Base-by-base conservation (phyloP, 2,113 vertebrate genomes). In the Zosterops hypoxanthus region DNA sequence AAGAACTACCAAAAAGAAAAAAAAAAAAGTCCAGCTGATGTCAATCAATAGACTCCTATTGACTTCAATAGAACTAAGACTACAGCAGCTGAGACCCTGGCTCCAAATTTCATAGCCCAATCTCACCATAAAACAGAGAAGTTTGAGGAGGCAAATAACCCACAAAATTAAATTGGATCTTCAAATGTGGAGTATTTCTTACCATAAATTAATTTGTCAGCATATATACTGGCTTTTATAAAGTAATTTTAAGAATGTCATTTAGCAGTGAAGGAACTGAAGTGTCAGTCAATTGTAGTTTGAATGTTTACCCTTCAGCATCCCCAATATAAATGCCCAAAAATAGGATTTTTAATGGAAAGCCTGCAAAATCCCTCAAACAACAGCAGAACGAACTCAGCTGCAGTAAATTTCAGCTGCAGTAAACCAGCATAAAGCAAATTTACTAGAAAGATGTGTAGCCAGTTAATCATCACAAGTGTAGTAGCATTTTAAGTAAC, bases 391-490 rank as follows among this genome's bases (percentile, higher is more conserved):
- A 95, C 8, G 63, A 75, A 78, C 52, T 80, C 26, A 82, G 11
- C 26, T 61, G 59, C 36, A 61, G 25, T 61, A 61, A 61, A 61
- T 63, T 59, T 82, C 22, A 82, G 11, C 29, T 82, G 44, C 82
- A 70, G 29, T 71, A 73, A 70, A 82, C 24, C 9, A 84, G 28
- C 31, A 59, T 63, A 88, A 81, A 92, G 28, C 8, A 92, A 90
- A 88, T 95, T 86, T 93, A 47, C 42, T 94, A 65, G 31, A 83
- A 72, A 39, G 81, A 70, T 79, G 29, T 23, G 31, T 36, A 78
- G 57, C 31, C 42, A 84, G 55, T 86, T 94, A 56, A 77, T 94
- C 94, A 92, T 60, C 50, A 65, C 88, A 90, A 94, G 23, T 91
- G 16, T 41, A 79, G 59, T 9, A 88, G 64, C 72, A 68, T 82